A percentile compares a stretch with the other conserved stretches of the same genome.
These are phyloP conservation scores for Noctua fimbriata DNA, from an alignment of 2,888 invertebrate genomes.

Conservation along the genomic window DNA sequence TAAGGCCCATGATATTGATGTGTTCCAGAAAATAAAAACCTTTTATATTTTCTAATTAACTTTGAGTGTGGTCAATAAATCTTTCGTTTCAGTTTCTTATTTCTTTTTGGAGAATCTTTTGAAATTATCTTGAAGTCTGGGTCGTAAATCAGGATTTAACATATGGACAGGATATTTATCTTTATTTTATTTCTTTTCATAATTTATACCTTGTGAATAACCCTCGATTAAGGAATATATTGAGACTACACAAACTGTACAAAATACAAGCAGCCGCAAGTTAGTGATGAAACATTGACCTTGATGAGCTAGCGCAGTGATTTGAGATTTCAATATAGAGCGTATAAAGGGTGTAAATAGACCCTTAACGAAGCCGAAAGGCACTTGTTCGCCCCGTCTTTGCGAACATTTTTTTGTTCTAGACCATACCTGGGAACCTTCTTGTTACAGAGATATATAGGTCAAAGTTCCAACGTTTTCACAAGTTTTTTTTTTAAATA, in stretches of 20 bases:
- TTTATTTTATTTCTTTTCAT: slow-evolving; percentile 6
- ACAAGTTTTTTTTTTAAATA: too few relatives aligned
- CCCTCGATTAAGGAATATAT: not conserved
- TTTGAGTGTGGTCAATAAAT: slow-evolving; percentile 52
- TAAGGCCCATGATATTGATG: slow-evolving; percentile 18
- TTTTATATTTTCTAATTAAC: slow-evolving; percentile 56
- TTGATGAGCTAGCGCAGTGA: not conserved
- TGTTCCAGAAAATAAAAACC: slow-evolving; percentile 43
- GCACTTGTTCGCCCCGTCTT: too few relatives aligned
- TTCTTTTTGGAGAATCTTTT: slow-evolving; percentile 31
- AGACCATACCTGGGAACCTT: too few relatives aligned
- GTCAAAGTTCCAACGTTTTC: too few relatives aligned
- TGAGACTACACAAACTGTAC: not conserved
- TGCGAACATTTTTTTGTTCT: too few relatives aligned
- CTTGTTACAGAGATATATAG: too few relatives aligned
- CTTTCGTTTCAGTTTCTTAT: slow-evolving; percentile 45
- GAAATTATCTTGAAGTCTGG: slow-evolving; percentile 23
- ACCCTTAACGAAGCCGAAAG: too few relatives aligned
- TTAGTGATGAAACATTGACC: not conserved
- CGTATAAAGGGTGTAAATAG: too few relatives aligned
- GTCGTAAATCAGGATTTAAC: slow-evolving; percentile 30
- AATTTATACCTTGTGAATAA: not conserved
- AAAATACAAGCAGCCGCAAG: not conserved
- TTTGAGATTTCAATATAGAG: not conserved
- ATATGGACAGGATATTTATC: slow-evolving; percentile 1